Base-by-base conservation (phyloP, 2,797 vertebrate species). In the Philypnodon macrostomus region DNA sequence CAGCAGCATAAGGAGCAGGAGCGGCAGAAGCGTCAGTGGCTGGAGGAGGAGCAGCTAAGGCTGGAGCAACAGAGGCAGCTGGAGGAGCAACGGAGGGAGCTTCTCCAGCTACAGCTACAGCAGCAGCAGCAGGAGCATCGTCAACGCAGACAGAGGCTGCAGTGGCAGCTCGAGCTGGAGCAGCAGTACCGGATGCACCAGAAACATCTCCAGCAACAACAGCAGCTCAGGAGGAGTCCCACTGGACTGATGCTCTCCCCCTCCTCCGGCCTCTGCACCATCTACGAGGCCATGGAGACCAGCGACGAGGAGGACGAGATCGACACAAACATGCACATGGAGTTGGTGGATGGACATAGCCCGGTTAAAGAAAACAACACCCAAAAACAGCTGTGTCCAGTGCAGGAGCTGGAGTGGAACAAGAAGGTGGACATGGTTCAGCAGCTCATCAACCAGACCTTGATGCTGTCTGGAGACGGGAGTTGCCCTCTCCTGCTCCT, bases 261-360 rank as follows among this genome's bases (percentile, higher is more conserved):
- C 0, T 80, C 91, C 4, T 90, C 91, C 0, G 91, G 90, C 1
- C 89, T 96, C 54, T 93, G 92, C 84, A 96, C 94, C 71, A 96
- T 96, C 83, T 95, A 94, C 2, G 94, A 96, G 74, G 83, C 91
- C 44, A 91, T 92, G 56, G 93, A 95, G 50, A 86, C 88, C 55
- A 85, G 88, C 0, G 89, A 85, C 0, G 83, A 92, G 33, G 88
- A 94, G 63, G 86, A 85, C 0, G 47, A 56, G 26, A 55, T 21
- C 2, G 77, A 78, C 53, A 33, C 58, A 58, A 79, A 79, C 45
- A 4, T 2, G 0, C 46, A 47, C 2, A 33, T n/a, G 29, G 44
- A 30, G 13, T n/a, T 11, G 10, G 42, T 3, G 26, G 16, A 3
- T 1, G 54, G 72, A 29, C 47, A 51, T 18, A 32, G 33, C 21